These are phyloP conservation scores for Lucilia cuprina DNA, from an alignment of 1,140 invertebrate genomes.

Conservation along the genomic window DNA sequence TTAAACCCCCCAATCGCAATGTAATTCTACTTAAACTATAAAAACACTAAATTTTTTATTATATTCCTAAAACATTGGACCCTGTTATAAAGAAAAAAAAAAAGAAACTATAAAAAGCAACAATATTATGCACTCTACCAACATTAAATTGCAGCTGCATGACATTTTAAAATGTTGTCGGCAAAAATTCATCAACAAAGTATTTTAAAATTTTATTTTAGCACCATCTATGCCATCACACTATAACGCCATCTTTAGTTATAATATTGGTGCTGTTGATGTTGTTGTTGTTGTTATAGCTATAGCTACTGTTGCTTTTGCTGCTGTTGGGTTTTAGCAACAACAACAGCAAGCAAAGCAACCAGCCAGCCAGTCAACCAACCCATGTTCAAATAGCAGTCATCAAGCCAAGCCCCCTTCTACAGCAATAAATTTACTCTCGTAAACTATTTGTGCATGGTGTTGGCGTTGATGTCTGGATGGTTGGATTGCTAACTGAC, in stretches of 20 bases:
- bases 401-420: constrained; percentile 30
- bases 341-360: no score
- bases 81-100: neutral
- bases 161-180: neutral
- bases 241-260: neutral
- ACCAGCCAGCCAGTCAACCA: neutral
- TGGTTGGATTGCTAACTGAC: neutral
- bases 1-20: no score
- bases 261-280: neutral
- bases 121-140: neutral
- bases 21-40: no score
- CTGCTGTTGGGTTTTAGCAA: neutral
- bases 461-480: neutral
- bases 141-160: neutral
- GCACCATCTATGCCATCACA: neutral
- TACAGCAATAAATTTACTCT: constrained; percentile 25
- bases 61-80: neutral
- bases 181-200: neutral
- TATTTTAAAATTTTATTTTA: neutral
- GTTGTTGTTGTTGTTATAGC: neutral
- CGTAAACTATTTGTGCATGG: constrained; percentile 14
- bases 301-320: neutral
- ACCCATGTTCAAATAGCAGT: constrained; percentile 11
- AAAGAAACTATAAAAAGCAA: neutral
- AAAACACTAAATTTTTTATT: no score